Evolutionary conservation across 2,888 invertebrate species (phyloP).

Genomic region (Drosophila imparisetae): DNA sequence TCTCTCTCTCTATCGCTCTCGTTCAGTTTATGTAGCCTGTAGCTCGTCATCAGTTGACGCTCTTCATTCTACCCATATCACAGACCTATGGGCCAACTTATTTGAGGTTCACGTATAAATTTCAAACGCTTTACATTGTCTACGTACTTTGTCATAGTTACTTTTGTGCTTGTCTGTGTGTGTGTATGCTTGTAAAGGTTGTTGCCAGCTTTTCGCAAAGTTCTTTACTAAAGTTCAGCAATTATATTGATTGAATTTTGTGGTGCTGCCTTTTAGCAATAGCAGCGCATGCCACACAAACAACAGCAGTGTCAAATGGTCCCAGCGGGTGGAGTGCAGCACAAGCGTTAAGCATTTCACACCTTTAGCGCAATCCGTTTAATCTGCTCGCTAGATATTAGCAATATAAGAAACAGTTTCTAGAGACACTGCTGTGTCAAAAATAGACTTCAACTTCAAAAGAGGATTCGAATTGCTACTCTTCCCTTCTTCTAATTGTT

Average conservation of each 20-base stretch:
- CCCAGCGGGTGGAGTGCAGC: slow-evolving; percentile 28
- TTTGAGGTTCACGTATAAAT: slow-evolving; percentile 67
- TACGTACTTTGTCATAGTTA: slow-evolving; percentile 69
- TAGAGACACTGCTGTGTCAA: neutral
- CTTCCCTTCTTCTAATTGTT: neutral
- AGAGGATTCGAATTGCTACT: neutral
- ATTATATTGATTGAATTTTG: slow-evolving; percentile 78
- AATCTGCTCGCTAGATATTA: slow-evolving; percentile 1
- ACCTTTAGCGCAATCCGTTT: slow-evolving; percentile 24
- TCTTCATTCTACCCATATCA: slow-evolving; percentile 27
- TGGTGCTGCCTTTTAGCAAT: slow-evolving; percentile 48
- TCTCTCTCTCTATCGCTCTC: neutral
- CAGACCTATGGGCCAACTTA: slow-evolving; percentile 51
- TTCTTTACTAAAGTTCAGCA: slow-evolving; percentile 73
- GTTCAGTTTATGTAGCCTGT: slow-evolving; percentile 26
- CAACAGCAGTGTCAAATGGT: slow-evolving; percentile 20
- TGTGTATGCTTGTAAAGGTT: neutral
- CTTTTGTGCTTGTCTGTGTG: slow-evolving; percentile 8
- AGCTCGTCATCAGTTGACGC: slow-evolving; percentile 55
- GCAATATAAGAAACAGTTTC: neutral
- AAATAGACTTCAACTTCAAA: neutral
- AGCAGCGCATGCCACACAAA: neutral
- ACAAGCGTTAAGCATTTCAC: slow-evolving; percentile 28
- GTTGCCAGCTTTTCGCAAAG: slow-evolving; percentile 40
- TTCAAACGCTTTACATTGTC: slow-evolving; percentile 73